Evolutionary conservation across 2,113 vertebrate genomes (phyloP).

Genomic region (Prolemur simus): DNA sequence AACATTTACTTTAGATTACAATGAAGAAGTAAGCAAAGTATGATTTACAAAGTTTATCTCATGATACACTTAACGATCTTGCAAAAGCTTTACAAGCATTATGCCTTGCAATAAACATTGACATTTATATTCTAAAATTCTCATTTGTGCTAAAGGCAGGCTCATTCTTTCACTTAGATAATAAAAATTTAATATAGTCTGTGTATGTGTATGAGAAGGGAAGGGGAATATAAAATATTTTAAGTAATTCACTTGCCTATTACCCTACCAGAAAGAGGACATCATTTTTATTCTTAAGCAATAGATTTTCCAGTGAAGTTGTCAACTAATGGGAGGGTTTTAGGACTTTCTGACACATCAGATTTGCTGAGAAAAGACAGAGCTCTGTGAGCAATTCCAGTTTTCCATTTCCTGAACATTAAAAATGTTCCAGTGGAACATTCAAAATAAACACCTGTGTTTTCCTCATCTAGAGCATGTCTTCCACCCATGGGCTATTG

Average conservation of each 20-base stretch:
- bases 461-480: background rate
- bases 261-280: conserved; percentile 47
- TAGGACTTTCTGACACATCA: background rate
- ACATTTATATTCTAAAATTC: conserved; percentile 64
- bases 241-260: conserved; percentile 58
- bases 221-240: conserved; percentile 48
- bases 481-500: background rate
- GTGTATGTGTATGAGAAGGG: background rate
- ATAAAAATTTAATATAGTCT: conserved; percentile 51
- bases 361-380: conserved; percentile 31
- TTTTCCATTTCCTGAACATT: conserved; percentile 20
- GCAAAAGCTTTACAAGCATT: conserved; percentile 47
- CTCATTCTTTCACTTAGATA: conserved; percentile 56
- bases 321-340: background rate
- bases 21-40: background rate
- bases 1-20: conserved; percentile 50
- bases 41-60: conserved; percentile 39
- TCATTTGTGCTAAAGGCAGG: conserved; percentile 36
- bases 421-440: background rate
- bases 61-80: conserved; percentile 36
- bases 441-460: background rate
- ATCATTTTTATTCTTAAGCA: conserved; percentile 65
- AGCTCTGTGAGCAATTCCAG: background rate
- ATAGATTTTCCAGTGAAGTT: conserved; percentile 13
- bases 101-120: conserved; percentile 48